Conservation (phyloP, 53 echinoderm and acorn worm genomes). For the Arbacia lixula region DNA sequence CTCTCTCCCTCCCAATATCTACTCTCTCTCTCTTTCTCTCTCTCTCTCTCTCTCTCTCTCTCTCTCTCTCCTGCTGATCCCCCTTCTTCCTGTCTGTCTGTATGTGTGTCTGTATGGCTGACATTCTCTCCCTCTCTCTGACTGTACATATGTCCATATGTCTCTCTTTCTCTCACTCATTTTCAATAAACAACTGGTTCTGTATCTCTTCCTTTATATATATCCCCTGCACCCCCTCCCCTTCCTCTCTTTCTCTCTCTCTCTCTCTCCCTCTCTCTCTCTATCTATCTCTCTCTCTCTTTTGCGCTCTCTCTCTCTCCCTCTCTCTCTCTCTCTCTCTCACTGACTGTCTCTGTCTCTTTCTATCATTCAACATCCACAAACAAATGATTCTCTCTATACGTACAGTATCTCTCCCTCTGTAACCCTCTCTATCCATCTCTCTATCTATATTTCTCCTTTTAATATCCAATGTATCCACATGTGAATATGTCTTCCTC, state of each 20-base stretch:
- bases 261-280: background rate
- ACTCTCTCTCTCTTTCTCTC: background rate
- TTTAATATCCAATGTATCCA: background rate
- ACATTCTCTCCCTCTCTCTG: background rate
- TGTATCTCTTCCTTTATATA: no score
- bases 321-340: background rate
- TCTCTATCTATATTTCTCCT: background rate
- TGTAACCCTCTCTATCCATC: background rate
- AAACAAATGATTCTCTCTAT: background rate
- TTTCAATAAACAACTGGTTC: background rate
- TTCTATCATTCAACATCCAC: background rate
- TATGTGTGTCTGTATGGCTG: no score
- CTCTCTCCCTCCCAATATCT: background rate
- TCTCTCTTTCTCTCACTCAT: background rate
- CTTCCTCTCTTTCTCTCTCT: background rate
- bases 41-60: background rate
- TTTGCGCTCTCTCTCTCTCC: background rate
- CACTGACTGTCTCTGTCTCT: background rate
- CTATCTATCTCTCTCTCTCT: background rate
- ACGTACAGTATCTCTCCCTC: background rate
- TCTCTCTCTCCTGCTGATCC: background rate
- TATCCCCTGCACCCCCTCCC: no score
- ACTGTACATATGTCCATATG: no score
- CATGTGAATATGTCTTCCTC: background rate
- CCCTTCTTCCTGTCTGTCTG: background rate